phyloP scores from a whole-genome alignment of 2,113 vertebrate genomes.

The Calcarius ornatus region DNA sequence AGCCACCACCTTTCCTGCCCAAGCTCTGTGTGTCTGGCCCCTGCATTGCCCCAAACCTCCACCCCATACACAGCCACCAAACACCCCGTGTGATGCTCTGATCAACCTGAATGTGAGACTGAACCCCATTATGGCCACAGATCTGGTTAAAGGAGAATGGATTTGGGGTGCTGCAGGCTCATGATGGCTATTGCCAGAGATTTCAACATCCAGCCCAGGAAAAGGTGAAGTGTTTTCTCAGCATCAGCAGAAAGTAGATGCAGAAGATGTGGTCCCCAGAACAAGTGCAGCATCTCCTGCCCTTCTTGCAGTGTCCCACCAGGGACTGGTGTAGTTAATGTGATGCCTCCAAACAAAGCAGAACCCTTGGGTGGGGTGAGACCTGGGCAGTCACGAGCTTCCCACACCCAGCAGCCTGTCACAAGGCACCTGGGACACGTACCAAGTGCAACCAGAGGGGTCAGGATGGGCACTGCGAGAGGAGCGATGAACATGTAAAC shows the following conservation, averaged over 20 bases:
- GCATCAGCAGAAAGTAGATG: background rate
- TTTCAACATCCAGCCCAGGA: background rate
- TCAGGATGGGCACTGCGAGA: slow-evolving; percentile 81
- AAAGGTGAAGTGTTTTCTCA: background rate
- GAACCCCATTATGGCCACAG: background rate
- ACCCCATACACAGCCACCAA: background rate
- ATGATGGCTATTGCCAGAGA: background rate
- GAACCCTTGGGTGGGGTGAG: background rate
- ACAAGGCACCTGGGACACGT: background rate
- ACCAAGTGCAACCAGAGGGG: slow-evolving; percentile 86
- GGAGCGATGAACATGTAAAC: slow-evolving; percentile 90
- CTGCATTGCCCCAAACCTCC: background rate
- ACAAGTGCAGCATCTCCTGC: background rate
- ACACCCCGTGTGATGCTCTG: rapidly evolving
- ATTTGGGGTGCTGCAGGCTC: background rate
- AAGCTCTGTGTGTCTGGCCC: background rate
- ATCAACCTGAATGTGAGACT: rapidly evolving
- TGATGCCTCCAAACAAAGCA: background rate
- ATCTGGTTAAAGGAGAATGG: background rate
- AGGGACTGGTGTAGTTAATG: background rate
- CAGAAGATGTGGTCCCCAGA: background rate
- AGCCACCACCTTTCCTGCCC: background rate
- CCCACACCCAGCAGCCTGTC: background rate
- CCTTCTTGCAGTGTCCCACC: background rate
- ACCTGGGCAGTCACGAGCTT: background rate